Percentiles rank a stretch among this genome's conserved stretches.
These are phyloP conservation scores for Microctenopoma lineatum DNA, from an alignment of 2,797 vertebrate species.

Conservation along the genomic window DNA sequence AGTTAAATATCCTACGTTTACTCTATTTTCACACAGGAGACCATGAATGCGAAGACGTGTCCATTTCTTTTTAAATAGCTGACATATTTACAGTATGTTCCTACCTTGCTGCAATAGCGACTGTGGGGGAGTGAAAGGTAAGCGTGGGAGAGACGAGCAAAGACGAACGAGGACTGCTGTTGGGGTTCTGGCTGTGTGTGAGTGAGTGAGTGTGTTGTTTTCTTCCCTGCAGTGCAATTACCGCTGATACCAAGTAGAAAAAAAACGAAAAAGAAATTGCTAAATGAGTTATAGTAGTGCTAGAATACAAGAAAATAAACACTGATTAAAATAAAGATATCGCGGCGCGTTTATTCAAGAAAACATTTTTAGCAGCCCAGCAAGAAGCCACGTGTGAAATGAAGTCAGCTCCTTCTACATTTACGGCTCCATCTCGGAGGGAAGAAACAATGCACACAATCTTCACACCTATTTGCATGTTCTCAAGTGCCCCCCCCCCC, in stretches of 20 bases:
- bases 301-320: conserved; percentile 1
- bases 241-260: conserved; percentile 17
- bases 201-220: conserved; percentile 14
- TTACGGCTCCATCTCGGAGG: background rate
- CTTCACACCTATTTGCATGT: conserved; percentile 45
- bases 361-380: background rate
- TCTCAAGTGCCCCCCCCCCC: background rate
- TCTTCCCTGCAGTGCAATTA: conserved; percentile 34
- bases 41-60: background rate
- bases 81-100: conserved; percentile 52
- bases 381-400: background rate
- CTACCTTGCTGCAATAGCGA: conserved; percentile 30
- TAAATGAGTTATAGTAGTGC: conserved; percentile 11
- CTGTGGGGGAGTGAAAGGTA: conserved; percentile 58
- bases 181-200: conserved; percentile 26
- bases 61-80: conserved; percentile 9
- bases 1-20: background rate
- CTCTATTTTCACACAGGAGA: conserved; percentile 11
- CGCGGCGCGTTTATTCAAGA: too few relatives aligned
- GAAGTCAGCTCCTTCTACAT: background rate
- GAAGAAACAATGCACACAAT: conserved; percentile 2
- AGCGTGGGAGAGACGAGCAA: conserved; percentile 52
- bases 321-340: conserved; percentile 7
- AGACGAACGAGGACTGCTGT: conserved; percentile 52
- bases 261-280: background rate